Base-by-base conservation (phyloP, 2,888 invertebrate genomes). In the Agrochola circellaris region DNA sequence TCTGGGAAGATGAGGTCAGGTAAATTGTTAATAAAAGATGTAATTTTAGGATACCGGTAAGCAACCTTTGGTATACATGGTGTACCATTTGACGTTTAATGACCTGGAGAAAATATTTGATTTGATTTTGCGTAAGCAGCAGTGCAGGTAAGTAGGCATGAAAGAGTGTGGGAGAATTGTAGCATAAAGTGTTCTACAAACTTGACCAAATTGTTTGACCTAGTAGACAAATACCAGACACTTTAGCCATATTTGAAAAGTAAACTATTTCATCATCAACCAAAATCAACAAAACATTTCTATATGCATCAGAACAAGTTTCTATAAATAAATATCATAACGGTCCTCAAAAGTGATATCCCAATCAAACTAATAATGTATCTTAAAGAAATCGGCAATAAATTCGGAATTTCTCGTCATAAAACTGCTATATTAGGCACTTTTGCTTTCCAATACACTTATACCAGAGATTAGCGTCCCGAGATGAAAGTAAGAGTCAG, bases 1-100 rank as follows among this genome's bases (percentile, higher is more conserved):
- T 95, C 95, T 3, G 95, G 95, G 26, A 95, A 95, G 76, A 95
- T 95, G 56, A 95, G 95, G 88, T 95, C 95, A 88, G 96, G 96
- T 96, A 81, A 82, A n/a, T 65, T 5, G 30, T 1, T 45, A 15
- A 30, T 38, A 38, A 38, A 70, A 4, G 0, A 23, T 2, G 48
- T 42, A 42, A 20, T 51, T 51, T 51, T 20, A 7, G 7, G 51
- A 51, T 20, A 51, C 7, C 7, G 7, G 0, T 7, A 51, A 51
- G 51, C 48, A 20, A 48, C 20, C 51, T 20, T 51, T 38, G 38
- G 38, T 38, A 38, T 38, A 7, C 38, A 7, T 38, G 7, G 51
- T 51, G 51, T 20, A 51, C 7, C 7, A 51, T 51, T 51, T 51
- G 20, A 20, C 7, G 51, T 51, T 20, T 20, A 51, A 20, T 20